Conservation (phyloP, 2,888 invertebrate genomes). For the Aleiodes alternator region DNA sequence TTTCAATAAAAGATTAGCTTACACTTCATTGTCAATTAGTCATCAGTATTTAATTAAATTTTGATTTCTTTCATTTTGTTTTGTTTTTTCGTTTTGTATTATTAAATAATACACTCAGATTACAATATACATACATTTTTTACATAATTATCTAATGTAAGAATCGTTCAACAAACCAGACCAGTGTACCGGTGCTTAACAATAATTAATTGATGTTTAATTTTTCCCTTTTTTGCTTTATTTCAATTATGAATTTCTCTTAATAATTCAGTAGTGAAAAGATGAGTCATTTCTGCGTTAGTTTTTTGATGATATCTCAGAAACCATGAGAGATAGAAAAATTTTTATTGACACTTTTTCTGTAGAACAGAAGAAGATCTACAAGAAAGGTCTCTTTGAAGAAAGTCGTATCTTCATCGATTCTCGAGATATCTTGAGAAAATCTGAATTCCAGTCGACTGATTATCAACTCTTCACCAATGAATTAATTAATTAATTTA, state of each 20-base stretch:
- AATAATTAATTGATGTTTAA: constrained; percentile 59
- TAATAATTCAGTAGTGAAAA: neutral
- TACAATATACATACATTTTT: constrained; percentile 75
- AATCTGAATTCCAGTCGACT: too few species aligned
- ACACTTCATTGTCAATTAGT: constrained; percentile 73
- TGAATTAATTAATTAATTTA: neutral
- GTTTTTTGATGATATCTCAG: too few species aligned
- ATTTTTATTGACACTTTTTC: too few species aligned
- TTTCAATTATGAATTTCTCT: constrained; percentile 28
- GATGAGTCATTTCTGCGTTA: too few species aligned
- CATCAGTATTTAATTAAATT: constrained; percentile 61
- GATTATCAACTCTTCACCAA: neutral
- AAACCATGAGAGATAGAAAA: too few species aligned
- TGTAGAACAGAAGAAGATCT: too few species aligned
- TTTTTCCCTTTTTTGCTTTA: constrained; percentile 29
- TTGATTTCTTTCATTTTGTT: constrained; percentile 36
- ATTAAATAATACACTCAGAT: constrained; percentile 73
- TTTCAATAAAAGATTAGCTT: constrained; percentile 71
- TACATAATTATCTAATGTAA: constrained; percentile 70
- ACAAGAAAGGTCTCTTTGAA: neutral
- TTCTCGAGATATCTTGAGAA: too few species aligned
- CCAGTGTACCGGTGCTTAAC: constrained; percentile 66
- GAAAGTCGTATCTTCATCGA: constrained; percentile 12
- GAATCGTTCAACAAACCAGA: constrained; percentile 73
- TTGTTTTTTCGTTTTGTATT: constrained; percentile 56